Conservation (phyloP, 2,888 invertebrate genomes). For the Agrypnus murinus region DNA sequence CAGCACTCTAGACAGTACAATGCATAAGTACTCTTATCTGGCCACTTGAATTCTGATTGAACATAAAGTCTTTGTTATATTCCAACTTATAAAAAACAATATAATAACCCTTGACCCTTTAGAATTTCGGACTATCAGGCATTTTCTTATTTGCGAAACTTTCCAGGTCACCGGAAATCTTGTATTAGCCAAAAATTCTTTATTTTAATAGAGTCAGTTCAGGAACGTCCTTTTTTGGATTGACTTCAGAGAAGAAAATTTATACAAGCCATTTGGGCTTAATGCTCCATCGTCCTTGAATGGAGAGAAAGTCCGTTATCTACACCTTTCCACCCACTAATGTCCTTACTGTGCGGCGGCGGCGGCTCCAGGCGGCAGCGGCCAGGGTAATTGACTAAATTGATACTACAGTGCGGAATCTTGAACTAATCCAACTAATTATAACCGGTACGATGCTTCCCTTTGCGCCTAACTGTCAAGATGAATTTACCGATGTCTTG, state of each 20-base stretch:
- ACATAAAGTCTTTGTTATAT: too few species aligned
- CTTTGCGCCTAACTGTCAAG: slow-evolving; percentile 35
- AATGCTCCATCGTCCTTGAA: slow-evolving; percentile 20
- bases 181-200: slow-evolving; percentile 19
- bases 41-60: too few species aligned
- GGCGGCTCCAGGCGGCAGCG: too few species aligned
- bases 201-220: slow-evolving; percentile 20
- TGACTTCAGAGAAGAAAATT: slow-evolving; percentile 12
- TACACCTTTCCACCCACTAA: slow-evolving; percentile 28
- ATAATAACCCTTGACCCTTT: neutral
- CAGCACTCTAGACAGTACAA: too few species aligned
- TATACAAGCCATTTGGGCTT: slow-evolving; percentile 28
- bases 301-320: slow-evolving; percentile 24
- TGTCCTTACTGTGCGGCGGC: slow-evolving; percentile 13
- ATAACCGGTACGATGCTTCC: slow-evolving; percentile 36
- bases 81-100: too few species aligned
- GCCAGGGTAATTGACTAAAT: slow-evolving; percentile 42
- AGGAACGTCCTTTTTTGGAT: slow-evolving; percentile 2
- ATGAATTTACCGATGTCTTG: slow-evolving; percentile 26
- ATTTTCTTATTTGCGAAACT: slow-evolving; percentile 11
- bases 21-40: too few species aligned
- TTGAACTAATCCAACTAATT: slow-evolving; percentile 41
- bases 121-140: slow-evolving; percentile 15
- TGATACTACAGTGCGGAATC: slow-evolving; percentile 36
- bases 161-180: slow-evolving; percentile 11